Evolutionary conservation across 2,113 vertebrate species (phyloP).

Genomic region (Illadopsis cleaveri): DNA sequence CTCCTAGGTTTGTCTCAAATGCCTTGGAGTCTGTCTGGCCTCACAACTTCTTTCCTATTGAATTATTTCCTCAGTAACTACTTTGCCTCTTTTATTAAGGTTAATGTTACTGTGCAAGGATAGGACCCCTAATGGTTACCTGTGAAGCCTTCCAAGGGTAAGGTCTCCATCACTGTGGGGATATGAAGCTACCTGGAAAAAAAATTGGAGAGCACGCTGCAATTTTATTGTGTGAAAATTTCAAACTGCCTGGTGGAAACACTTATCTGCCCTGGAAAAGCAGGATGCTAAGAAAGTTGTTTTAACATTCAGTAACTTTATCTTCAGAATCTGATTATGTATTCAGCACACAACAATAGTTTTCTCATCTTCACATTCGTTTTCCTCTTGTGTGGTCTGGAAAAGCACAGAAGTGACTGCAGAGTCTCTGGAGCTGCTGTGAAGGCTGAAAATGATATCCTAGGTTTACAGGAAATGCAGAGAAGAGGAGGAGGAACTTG

Average conservation of each 20-base stretch:
- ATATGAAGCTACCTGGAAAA: not conserved
- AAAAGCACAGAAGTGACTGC: not conserved
- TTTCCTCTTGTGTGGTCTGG: slow-evolving; percentile 24
- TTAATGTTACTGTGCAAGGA: not conserved
- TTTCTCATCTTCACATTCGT: not conserved
- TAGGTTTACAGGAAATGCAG: not conserved
- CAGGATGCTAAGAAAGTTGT: not conserved
- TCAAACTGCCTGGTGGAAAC: not conserved
- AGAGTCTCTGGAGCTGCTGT: not conserved
- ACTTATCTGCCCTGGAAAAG: not conserved
- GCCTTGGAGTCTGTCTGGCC: not conserved
- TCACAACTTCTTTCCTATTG: not conserved
- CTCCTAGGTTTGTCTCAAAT: not conserved
- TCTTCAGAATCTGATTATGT: not conserved
- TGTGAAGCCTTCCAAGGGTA: not conserved
- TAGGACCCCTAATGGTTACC: not conserved
- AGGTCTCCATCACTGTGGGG: not conserved
- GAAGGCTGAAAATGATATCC: not conserved
- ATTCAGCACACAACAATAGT: not conserved
- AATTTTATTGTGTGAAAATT: not conserved
- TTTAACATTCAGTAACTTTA: not conserved
- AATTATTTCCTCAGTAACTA: not conserved
- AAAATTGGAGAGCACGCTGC: not conserved
- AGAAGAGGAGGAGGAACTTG: not conserved
- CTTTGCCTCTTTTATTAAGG: not conserved